A percentile compares a stretch with the other conserved stretches of the same genome.
These are phyloP conservation scores for Danaus plexippus DNA, from an alignment of 1,140 invertebrate genomes.

Conservation along the genomic window DNA sequence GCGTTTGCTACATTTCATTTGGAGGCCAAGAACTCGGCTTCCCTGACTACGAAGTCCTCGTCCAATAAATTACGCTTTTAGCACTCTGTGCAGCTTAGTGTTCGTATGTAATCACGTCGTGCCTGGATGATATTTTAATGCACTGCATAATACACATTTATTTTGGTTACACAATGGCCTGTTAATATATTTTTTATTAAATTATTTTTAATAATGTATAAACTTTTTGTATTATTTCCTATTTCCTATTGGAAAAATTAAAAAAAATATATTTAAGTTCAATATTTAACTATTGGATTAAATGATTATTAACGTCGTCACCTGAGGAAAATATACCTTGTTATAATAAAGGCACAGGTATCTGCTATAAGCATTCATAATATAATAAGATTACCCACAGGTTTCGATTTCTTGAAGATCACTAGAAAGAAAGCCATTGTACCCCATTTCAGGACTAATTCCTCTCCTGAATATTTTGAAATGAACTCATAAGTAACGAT, in stretches of 20 bases:
- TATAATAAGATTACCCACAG: too few relatives aligned
- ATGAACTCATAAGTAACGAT: too few relatives aligned
- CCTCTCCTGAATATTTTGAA: too few relatives aligned
- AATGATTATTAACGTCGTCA: too few relatives aligned
- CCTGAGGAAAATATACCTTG: too few relatives aligned
- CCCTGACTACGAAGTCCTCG: conserved; percentile 82
- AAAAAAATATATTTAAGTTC: background rate
- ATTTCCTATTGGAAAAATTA: conserved; percentile 2
- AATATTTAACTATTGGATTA: too few relatives aligned
- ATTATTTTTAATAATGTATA: conserved; percentile 21
- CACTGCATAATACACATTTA: conserved; percentile 29
- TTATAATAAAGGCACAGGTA: too few relatives aligned
- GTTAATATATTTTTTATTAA: conserved; percentile 21
- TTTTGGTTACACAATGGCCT: conserved; percentile 18
- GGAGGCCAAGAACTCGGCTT: conserved; percentile 80
- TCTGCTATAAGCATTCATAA: too few relatives aligned
- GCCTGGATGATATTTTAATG: conserved; percentile 27
- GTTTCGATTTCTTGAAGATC: too few relatives aligned
- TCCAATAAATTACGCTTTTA: conserved; percentile 29
- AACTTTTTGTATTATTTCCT: background rate
- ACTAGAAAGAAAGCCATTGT: too few relatives aligned
- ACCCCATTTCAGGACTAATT: too few relatives aligned
- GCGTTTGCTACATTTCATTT: conserved; percentile 80
- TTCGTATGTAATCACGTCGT: conserved; percentile 26
- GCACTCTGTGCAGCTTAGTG: conserved; percentile 16